These are phyloP conservation scores for Campoplex nolae DNA, from an alignment of 2,888 invertebrate species.

Conservation along the genomic window DNA sequence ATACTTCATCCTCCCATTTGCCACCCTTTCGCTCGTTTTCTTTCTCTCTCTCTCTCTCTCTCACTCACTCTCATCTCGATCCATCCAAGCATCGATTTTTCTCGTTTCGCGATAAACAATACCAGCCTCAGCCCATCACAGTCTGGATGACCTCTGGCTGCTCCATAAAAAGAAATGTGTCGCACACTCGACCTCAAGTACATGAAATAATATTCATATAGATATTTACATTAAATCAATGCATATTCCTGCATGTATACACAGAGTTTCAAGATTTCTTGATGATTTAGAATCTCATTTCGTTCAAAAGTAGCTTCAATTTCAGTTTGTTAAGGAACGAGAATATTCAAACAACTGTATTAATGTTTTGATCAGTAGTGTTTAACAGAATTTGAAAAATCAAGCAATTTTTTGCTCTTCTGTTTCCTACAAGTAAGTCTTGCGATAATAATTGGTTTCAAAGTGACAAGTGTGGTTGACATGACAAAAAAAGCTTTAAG, in stretches of 20 bases:
- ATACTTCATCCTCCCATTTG: slow-evolving; percentile 32
- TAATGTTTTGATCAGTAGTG: no score
- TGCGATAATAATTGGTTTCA: no score
- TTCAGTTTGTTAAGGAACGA: no score
- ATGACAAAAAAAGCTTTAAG: no score
- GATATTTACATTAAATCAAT: not conserved
- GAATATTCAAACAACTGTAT: no score
- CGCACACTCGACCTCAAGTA: slow-evolving; percentile 26
- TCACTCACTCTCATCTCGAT: slow-evolving; percentile 28
- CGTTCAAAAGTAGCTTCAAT: no score
- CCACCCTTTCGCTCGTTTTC: slow-evolving; percentile 14
- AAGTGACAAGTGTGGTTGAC: no score
- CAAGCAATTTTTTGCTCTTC: no score
- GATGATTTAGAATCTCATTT: no score
- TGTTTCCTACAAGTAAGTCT: no score
- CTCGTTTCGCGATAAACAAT: slow-evolving; percentile 67
- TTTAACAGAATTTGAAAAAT: no score
- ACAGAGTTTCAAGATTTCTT: not conserved
- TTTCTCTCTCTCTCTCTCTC: not conserved
- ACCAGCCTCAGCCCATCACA: slow-evolving; percentile 60
- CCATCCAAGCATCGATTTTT: slow-evolving; percentile 55
- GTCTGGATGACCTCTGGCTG: slow-evolving; percentile 31
- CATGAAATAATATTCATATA: not conserved
- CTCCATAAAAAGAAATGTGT: slow-evolving; percentile 11
- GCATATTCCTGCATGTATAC: not conserved